A percentile compares a stretch with the other conserved stretches of the same genome.
phyloP scores from a whole-genome alignment of 2,797 vertebrate genomes.

The Xerus rutilus region DNA sequence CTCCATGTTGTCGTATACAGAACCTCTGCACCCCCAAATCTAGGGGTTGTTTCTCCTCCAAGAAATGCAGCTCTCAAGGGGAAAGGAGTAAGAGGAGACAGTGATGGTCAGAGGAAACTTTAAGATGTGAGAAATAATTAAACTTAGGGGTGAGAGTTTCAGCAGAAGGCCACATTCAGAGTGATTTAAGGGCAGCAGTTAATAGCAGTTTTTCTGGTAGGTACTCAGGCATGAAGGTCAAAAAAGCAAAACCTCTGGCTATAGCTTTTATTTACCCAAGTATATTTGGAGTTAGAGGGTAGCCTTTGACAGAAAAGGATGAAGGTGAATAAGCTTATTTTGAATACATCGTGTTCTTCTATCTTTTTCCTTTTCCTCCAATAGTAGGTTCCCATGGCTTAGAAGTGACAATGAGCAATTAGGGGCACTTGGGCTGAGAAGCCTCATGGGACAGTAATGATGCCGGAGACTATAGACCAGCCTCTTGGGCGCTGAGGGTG shows the following conservation, averaged over 20 bases:
- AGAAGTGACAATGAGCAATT: background rate
- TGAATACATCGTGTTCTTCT: background rate
- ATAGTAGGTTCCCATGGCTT: background rate
- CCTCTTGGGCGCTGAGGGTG: background rate
- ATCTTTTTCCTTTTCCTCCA: background rate
- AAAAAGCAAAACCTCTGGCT: slow-evolving; percentile 53
- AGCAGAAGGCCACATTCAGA: slow-evolving; percentile 26
- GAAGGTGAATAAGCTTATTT: background rate
- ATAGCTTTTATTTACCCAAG: slow-evolving; percentile 66
- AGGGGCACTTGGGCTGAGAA: background rate
- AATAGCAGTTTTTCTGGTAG: slow-evolving; percentile 60
- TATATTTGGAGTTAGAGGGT: slow-evolving; percentile 34
- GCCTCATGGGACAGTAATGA: background rate
- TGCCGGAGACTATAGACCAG: fast-evolving
- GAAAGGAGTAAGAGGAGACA: background rate
- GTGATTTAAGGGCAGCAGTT: slow-evolving; percentile 70
- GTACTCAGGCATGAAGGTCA: slow-evolving; percentile 67
- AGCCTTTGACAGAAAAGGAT: slow-evolving; percentile 29
- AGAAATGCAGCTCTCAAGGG: background rate
- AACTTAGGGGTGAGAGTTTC: background rate
- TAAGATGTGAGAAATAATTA: slow-evolving; percentile 58
- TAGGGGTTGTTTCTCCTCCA: background rate
- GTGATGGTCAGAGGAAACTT: slow-evolving; percentile 4
- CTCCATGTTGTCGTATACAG: background rate
- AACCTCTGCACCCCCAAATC: background rate